A percentile compares a stretch with the other conserved stretches of the same genome.
Evolutionary conservation across 2,113 vertebrate genomes (phyloP).

Genomic region (Toxotes chatareus): DNA sequence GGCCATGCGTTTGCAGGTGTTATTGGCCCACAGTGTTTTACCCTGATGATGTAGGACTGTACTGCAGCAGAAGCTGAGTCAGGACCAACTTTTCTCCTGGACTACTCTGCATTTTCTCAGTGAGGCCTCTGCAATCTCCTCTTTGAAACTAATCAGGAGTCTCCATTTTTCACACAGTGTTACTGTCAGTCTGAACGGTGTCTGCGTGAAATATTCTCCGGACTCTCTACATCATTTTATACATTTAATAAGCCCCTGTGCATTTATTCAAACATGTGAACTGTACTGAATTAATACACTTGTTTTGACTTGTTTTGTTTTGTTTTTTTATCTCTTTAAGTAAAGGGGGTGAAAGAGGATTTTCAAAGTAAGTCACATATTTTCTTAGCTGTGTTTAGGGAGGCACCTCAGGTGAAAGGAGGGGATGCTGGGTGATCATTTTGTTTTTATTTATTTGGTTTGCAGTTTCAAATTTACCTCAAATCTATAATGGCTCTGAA

Average conservation of each 20-base stretch:
- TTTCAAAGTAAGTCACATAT: constrained; percentile 59
- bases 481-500: no score
- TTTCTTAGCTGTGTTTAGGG: neutral
- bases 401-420: neutral
- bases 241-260: neutral
- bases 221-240: neutral
- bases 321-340: constrained; percentile 55
- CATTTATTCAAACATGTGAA: neutral
- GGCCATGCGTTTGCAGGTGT: neutral
- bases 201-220: neutral
- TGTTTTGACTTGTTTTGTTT: neutral
- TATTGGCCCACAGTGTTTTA: neutral
- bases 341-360: constrained; percentile 72
- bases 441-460: neutral
- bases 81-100: neutral
- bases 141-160: neutral
- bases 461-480: neutral
- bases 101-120: neutral
- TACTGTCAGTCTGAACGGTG: neutral
- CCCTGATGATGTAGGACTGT: neutral
- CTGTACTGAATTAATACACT: neutral
- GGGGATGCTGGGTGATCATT: neutral
- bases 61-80: neutral
- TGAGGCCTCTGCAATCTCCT: neutral
- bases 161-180: neutral